These are phyloP conservation scores for Nautilus pompilius DNA, from an alignment of 1,140 invertebrate genomes.

Conservation along the genomic window DNA sequence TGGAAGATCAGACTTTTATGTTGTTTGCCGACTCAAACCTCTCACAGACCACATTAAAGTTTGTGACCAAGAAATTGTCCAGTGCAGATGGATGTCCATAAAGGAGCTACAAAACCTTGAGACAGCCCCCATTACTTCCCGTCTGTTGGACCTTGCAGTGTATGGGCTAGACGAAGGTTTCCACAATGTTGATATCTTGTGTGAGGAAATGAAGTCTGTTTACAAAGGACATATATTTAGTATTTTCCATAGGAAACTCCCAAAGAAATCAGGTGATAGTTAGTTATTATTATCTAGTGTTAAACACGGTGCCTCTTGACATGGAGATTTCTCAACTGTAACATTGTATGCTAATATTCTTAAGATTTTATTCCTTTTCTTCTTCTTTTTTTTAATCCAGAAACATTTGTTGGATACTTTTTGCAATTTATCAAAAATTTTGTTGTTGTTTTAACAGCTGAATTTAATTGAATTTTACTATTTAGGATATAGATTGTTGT, in stretches of 20 bases:
- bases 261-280: no score
- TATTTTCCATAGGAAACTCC: constrained; percentile 28
- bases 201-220: constrained; percentile 32
- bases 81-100: constrained; percentile 72
- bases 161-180: constrained; percentile 37
- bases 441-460: no score
- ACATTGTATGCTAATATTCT: no score
- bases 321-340: no score
- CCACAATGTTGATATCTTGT: constrained; percentile 35
- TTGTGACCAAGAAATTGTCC: constrained; percentile 72
- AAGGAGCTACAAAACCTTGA: constrained; percentile 22
- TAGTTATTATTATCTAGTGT: no score
- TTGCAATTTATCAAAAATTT: no score
- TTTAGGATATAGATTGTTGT: no score
- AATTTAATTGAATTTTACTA: no score
- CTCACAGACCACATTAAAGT: constrained; percentile 63
- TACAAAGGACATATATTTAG: constrained; percentile 38
- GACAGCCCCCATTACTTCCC: constrained; percentile 24
- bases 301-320: no score
- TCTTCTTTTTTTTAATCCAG: no score
- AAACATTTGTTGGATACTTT: no score
- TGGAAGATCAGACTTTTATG: constrained; percentile 81
- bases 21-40: constrained; percentile 72
- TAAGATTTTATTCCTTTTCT: no score
- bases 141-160: constrained; percentile 27